These are phyloP conservation scores for Lasius platythorax DNA, from an alignment of 2,888 invertebrate genomes.

Conservation along the genomic window DNA sequence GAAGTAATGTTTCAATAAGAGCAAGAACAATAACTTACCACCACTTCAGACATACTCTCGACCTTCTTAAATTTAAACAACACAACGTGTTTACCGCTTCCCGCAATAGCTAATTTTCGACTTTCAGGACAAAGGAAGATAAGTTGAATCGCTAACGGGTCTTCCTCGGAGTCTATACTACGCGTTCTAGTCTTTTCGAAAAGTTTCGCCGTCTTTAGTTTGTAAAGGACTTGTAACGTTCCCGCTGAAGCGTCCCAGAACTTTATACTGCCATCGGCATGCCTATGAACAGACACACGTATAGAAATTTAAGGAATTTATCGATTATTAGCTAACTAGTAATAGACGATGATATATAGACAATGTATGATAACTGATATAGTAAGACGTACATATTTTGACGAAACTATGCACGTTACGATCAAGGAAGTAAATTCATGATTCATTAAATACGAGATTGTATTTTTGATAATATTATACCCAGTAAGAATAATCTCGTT, in stretches of 20 bases:
- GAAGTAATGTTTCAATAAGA: neutral
- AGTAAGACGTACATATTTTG: neutral
- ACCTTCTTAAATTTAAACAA: constrained; percentile 98
- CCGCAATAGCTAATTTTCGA: constrained; percentile 94
- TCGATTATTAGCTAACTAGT: constrained; percentile 15
- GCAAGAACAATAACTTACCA: constrained; percentile 87
- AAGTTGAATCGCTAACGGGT: constrained; percentile 96
- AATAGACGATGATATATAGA: neutral
- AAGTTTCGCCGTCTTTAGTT: constrained; percentile 97
- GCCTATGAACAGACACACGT: constrained; percentile 87
- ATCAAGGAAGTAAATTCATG: neutral
- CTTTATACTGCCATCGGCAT: constrained; percentile 99
- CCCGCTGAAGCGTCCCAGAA: constrained; percentile 99
- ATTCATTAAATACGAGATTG: neutral
- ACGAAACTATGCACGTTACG: neutral
- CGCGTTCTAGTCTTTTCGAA: constrained; percentile 92
- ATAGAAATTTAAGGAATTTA: constrained; percentile 45
- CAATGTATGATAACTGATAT: neutral
- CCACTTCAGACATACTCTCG: constrained; percentile 94
- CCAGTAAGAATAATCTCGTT: constrained; percentile 99
- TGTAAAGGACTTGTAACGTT: constrained; percentile 98
- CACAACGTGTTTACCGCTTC: constrained; percentile 97
- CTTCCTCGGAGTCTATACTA: constrained; percentile 91
- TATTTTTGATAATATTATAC: constrained; percentile 86
- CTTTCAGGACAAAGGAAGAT: constrained; percentile 98